These are phyloP conservation scores for Helicoverpa armigera DNA, from an alignment of 1,140 invertebrate species.

Conservation along the genomic window DNA sequence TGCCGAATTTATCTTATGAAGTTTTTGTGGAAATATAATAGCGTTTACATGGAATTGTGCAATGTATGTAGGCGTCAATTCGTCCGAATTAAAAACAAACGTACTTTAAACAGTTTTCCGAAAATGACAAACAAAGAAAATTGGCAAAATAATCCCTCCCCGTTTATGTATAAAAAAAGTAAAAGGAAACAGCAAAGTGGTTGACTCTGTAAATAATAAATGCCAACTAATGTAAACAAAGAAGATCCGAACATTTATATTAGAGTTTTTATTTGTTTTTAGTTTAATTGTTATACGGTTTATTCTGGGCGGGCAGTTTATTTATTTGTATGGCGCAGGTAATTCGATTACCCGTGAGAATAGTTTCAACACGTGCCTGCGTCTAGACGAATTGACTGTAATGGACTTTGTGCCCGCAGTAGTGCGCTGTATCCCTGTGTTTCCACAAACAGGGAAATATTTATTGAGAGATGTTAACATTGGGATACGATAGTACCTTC, in stretches of 20 bases:
- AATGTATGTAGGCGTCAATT: no score
- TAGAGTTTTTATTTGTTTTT: constrained; percentile 53
- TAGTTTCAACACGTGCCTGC: constrained; percentile 79
- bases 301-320: constrained; percentile 62
- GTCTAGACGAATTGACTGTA: constrained; percentile 77
- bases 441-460: constrained; percentile 58
- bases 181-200: constrained; percentile 12
- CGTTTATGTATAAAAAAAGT: not conserved
- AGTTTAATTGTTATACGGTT: constrained; percentile 75
- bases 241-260: constrained; percentile 31
- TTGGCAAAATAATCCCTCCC: constrained; percentile 20
- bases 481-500: not conserved
- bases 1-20: not conserved
- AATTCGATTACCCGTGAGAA: constrained; percentile 82
- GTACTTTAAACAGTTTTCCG: no score
- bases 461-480: constrained; percentile 49
- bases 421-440: constrained; percentile 58
- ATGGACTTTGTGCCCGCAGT: constrained; percentile 69
- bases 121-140: constrained; percentile 8
- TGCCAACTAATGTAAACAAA: constrained; percentile 31
- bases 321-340: constrained; percentile 76
- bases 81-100: no score
- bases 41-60: no score
- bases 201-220: constrained; percentile 38
- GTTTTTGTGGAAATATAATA: no score